Evolutionary conservation across 2,797 vertebrate genomes (phyloP), one percentile per base, ranked within the genome.

Genomic region (Muscicapa comitata): DNA sequence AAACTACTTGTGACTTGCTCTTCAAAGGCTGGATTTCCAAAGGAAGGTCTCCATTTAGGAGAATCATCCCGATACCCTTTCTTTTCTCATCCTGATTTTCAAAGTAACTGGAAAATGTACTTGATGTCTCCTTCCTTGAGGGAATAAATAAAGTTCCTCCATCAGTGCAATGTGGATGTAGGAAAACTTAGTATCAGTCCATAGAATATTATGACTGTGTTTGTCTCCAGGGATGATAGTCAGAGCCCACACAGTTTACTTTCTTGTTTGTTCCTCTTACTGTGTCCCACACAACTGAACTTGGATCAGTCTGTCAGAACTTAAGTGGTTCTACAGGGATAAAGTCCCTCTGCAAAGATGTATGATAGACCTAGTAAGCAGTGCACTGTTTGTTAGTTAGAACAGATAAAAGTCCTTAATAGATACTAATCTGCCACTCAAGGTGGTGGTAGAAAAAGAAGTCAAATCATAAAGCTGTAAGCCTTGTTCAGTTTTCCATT

Each of bases 31-130:
- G 17, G 53, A 61, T 85, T 85, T 82, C 81, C 79, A 68, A 20
- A 35, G 50, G 82, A 94, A 93, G 84, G 40, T 91, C 43, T 87
- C 81, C 11, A 3, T 67, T 78, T 28, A 28, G 66, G 68, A 86
- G 67, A 88, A 33, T 71, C 57, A 65, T 82, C 67, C 51, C 0
- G 0, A 37, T n/a, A 55, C n/a, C 48, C n/a, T 95, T 95, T 50
- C 68, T 89, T 71, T 66, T 80, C 45, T 96, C 78, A 83, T 74
- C 50, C 59, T 54, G 87, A 66, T 66, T 48, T 61, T 88, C 76
- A 66, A 28, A 96, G 40, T 78, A 96, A 91, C 88, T 94, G 90
- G 91, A 92, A 96, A 87, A 79, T 54, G 42, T 84, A 67, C 95
- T 8, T 9, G 12, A 50, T 42, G 45, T 66, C 47, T 72, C 59